A percentile compares a stretch with the other conserved stretches of the same genome.
phyloP scores from a whole-genome alignment of 1,140 invertebrate genomes.

The Pogonus chalceus region DNA sequence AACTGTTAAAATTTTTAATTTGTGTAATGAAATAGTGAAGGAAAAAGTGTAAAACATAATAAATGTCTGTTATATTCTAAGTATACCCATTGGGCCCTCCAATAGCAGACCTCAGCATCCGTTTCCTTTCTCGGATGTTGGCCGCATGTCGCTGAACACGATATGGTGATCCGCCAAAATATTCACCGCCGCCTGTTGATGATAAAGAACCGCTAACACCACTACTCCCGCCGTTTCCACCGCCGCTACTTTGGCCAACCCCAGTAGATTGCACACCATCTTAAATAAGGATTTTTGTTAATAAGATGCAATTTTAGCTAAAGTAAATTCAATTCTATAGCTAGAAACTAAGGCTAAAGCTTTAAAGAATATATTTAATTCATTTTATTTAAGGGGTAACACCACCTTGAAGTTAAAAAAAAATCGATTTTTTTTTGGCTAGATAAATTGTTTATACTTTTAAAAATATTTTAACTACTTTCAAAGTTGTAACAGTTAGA shows the following conservation, averaged over 20 bases:
- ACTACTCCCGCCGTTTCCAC: no score
- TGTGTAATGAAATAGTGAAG: background rate
- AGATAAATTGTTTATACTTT: no score
- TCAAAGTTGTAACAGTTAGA: no score
- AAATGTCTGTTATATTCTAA: conserved; percentile 5
- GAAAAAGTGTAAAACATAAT: background rate
- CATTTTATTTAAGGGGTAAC: no score
- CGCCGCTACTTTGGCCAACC: conserved; percentile 33
- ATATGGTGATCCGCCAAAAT: conserved; percentile 65
- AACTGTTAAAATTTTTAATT: no score
- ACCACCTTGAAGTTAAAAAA: no score
- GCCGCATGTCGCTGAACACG: conserved; percentile 81
- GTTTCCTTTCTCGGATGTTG: conserved; percentile 86
- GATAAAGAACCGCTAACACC: conserved; percentile 17
- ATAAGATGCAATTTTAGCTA: background rate
- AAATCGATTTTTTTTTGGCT: no score
- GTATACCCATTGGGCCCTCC: conserved; percentile 52
- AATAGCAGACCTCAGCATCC: conserved; percentile 87
- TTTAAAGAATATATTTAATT: no score
- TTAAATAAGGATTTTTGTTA: no score
- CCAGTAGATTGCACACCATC: conserved; percentile 20
- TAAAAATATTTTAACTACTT: no score
- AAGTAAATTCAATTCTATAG: conserved; percentile 7
- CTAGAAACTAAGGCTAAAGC: conserved; percentile 22
- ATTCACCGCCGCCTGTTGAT: conserved; percentile 38